Conservation (phyloP, 1,140 invertebrate species). For the Cydia amplana region DNA sequence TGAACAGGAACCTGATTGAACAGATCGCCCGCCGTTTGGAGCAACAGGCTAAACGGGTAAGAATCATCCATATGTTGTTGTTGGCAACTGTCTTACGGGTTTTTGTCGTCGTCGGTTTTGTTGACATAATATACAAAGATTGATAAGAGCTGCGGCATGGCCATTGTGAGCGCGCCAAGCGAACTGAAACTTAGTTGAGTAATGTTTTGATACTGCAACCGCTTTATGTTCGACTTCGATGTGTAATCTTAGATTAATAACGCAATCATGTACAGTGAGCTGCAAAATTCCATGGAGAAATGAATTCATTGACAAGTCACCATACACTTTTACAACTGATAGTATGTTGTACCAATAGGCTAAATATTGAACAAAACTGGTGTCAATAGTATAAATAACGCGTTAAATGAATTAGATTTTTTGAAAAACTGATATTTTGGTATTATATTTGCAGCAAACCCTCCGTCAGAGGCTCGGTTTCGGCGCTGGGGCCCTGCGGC, state of each 20-base stretch:
- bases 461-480: conserved; percentile 52
- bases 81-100: not conserved
- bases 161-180: not conserved
- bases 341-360: too few relatives aligned
- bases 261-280: too few relatives aligned
- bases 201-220: not conserved
- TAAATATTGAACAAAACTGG: too few relatives aligned
- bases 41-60: conserved; percentile 51
- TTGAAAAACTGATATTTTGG: not conserved
- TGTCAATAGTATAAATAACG: too few relatives aligned
- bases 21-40: conserved; percentile 55
- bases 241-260: not conserved
- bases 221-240: not conserved
- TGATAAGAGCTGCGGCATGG: not conserved
- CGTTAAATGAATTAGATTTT: too few relatives aligned
- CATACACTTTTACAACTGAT: too few relatives aligned
- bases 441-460: conserved; percentile 46
- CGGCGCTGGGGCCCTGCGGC: conserved; percentile 35
- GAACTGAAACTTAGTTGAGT: not conserved
- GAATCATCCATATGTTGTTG: not conserved
- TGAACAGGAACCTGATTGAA: conserved; percentile 48
- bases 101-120: not conserved
- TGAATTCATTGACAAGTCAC: too few relatives aligned
- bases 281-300: too few relatives aligned
- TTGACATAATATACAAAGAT: not conserved